Conservation (phyloP, 2,113 vertebrate species). For the Orycteropus afer region DNA sequence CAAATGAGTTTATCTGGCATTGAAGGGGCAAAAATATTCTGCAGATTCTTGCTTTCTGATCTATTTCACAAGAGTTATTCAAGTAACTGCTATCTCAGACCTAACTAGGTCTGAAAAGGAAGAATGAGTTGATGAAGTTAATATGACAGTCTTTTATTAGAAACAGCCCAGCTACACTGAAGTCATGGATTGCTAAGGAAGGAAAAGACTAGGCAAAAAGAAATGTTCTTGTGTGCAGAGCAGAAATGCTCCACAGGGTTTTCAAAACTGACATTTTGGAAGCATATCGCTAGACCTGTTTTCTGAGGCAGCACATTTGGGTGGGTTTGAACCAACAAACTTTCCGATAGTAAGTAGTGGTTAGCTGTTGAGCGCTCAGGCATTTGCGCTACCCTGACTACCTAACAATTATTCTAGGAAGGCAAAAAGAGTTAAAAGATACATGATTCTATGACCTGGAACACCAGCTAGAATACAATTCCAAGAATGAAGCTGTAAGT, state of each 20-base stretch:
- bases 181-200: background rate
- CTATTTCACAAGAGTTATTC: background rate
- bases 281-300: too few relatives aligned
- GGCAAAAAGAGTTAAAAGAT: background rate
- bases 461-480: background rate
- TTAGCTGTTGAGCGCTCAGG: background rate
- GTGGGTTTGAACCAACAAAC: background rate
- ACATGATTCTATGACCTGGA: background rate
- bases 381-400: background rate
- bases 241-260: background rate
- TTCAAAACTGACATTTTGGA: too few relatives aligned
- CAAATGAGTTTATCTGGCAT: constrained; percentile 39
- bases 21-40: background rate
- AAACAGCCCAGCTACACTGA: background rate
- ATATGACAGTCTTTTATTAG: background rate
- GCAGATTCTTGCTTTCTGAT: constrained; percentile 36
- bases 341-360: background rate
- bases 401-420: background rate
- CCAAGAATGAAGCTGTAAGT: constrained; percentile 28
- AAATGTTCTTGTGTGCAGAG: background rate
- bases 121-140: background rate
- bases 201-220: background rate
- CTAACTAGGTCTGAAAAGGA: background rate
- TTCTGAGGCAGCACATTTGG: too few relatives aligned
- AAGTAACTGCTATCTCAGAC: background rate